Evolutionary conservation across 2,113 vertebrate species (phyloP).

Genomic region (Archocentrus centrarchus): DNA sequence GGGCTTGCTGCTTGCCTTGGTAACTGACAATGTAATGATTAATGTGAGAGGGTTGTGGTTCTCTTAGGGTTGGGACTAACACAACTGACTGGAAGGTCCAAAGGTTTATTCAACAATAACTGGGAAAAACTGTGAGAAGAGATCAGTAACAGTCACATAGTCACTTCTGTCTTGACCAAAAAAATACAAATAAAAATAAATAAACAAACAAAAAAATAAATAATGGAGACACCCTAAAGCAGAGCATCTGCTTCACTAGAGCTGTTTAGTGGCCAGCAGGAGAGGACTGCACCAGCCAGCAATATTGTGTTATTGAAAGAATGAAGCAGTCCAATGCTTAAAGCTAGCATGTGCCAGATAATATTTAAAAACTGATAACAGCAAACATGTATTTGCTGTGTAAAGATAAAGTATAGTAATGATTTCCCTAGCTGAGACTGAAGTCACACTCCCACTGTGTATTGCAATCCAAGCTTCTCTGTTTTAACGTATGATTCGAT

Average conservation of each 20-base stretch:
- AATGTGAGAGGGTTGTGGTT: conserved; percentile 39
- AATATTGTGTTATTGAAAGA: background rate
- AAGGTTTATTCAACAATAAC: conserved; percentile 20
- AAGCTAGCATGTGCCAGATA: background rate
- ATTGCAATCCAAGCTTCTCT: background rate
- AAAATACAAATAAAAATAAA: background rate
- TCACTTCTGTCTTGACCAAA: background rate
- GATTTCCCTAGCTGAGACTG: background rate
- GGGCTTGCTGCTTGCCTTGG: conserved; percentile 40
- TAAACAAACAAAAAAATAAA: background rate
- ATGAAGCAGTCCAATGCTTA: background rate
- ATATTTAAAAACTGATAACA: background rate
- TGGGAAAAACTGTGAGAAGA: conserved; percentile 10
- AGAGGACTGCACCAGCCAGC: background rate
- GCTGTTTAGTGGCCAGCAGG: background rate
- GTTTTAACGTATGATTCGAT: background rate
- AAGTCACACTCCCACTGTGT: background rate
- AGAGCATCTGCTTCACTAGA: background rate
- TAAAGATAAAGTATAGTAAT: background rate
- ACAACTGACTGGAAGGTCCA: conserved; percentile 17
- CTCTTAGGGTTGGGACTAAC: conserved; percentile 44
- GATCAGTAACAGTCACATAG: conserved; percentile 2
- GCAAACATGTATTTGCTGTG: background rate
- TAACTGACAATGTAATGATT: conserved; percentile 63
- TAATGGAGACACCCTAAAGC: background rate